These are phyloP conservation scores for Cynopterus sphinx DNA, from an alignment of 2,797 vertebrate genomes.

Conservation along the genomic window DNA sequence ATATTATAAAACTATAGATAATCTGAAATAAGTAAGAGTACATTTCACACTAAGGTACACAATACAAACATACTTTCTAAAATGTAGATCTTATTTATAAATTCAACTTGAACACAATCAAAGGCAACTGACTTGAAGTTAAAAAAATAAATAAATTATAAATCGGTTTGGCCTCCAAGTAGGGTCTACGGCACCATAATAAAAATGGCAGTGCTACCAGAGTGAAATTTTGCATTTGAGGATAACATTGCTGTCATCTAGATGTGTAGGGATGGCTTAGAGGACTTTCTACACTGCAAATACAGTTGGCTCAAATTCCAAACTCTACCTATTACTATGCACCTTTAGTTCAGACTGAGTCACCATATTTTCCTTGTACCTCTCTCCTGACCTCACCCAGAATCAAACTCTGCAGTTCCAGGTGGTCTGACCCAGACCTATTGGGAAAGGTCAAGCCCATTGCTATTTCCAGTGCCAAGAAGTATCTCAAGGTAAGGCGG, in stretches of 20 bases:
- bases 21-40: not conserved
- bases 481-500: not conserved
- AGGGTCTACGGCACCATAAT: not conserved
- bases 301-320: not conserved
- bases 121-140: not conserved
- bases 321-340: not conserved
- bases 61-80: not conserved
- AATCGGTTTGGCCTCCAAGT: not conserved
- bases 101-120: not conserved
- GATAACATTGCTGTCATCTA: not conserved
- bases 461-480: not conserved
- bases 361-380: not conserved
- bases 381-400: not conserved
- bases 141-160: not conserved
- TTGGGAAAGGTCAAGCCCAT: not conserved
- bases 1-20: not conserved
- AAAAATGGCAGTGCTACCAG: not conserved
- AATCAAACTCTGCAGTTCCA: not conserved
- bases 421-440: not conserved
- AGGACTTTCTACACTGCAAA: conserved; percentile 13
- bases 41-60: not conserved
- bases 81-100: not conserved
- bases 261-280: not conserved
- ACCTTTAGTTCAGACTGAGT: not conserved
- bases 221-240: not conserved